Evolutionary conservation across 2,113 vertebrate species (phyloP).

Genomic region (Tringa solitaria): DNA sequence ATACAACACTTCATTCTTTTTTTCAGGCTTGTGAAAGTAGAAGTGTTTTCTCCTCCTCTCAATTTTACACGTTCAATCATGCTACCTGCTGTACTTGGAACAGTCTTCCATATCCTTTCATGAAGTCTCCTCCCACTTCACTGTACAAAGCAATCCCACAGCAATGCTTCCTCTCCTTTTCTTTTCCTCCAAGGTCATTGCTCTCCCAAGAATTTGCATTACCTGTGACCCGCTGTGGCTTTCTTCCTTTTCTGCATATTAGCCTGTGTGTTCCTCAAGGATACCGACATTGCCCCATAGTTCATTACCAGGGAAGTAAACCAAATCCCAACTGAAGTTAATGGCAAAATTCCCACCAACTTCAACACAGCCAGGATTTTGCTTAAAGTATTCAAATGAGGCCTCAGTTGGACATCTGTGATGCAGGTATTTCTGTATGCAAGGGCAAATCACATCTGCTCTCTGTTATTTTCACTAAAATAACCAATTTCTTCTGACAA

Average conservation of each 20-base stretch:
- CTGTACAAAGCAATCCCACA: not conserved
- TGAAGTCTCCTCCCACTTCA: slow-evolving; percentile 4
- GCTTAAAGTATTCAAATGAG: slow-evolving; percentile 53
- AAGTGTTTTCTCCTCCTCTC: slow-evolving; percentile 26
- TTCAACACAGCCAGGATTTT: slow-evolving; percentile 8
- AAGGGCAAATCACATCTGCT: slow-evolving; percentile 42
- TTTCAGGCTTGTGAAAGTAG: slow-evolving; percentile 23
- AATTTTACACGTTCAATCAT: slow-evolving; percentile 43
- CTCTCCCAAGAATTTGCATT: not conserved
- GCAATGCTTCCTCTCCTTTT: not conserved
- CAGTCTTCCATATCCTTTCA: not conserved
- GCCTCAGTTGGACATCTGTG: slow-evolving; percentile 10
- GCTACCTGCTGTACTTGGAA: slow-evolving; percentile 33
- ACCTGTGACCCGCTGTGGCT: not conserved
- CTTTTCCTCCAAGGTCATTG: slow-evolving; percentile 1
- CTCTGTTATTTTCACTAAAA: slow-evolving; percentile 17
- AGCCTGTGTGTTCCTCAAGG: not conserved
- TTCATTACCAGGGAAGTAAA: not conserved
- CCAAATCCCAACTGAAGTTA: not conserved
- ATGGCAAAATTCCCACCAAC: slow-evolving; percentile 32
- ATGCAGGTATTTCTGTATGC: slow-evolving; percentile 35
- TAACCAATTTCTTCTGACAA: not conserved
- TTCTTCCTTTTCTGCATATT: not conserved
- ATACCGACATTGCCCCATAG: not conserved
- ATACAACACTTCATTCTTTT: slow-evolving; percentile 9